A percentile compares a stretch with the other conserved stretches of the same genome.
Conservation (phyloP, 30 jellyfish, hydroid and myxozoan genomes). For the Chrysaora quinquecirrha region DNA sequence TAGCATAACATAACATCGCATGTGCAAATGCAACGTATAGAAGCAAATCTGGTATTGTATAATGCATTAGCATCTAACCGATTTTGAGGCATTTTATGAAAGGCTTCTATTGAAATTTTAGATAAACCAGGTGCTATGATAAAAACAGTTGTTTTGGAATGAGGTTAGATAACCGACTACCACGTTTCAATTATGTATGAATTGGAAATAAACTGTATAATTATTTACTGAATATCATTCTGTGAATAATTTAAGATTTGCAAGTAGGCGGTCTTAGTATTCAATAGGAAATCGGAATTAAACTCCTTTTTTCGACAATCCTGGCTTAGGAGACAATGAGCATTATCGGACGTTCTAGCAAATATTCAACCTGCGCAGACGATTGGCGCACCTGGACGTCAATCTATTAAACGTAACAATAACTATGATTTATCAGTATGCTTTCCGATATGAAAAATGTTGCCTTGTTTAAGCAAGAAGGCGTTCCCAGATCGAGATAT, state of each 20-base stretch:
- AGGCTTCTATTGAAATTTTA: too few species aligned
- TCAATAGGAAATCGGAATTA: background rate
- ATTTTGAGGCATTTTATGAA: too few species aligned
- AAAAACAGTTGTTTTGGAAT: too few species aligned
- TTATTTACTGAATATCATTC: background rate
- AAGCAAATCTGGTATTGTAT: too few species aligned
- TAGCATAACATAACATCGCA: too few species aligned
- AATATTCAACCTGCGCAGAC: background rate
- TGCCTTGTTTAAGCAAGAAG: background rate
- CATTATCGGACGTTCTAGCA: background rate
- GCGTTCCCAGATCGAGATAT: background rate
- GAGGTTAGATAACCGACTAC: too few species aligned
- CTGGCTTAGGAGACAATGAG: background rate
- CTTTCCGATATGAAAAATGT: background rate
- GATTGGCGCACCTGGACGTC: background rate
- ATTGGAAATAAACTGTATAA: background rate
- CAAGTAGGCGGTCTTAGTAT: background rate
- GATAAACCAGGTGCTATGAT: too few species aligned
- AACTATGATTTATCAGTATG: background rate
- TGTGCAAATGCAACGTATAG: too few species aligned
- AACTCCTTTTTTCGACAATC: background rate
- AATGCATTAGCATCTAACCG: too few species aligned
- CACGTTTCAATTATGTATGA: background rate
- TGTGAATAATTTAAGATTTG: background rate
- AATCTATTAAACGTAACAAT: background rate